Percentiles rank a stretch among this genome's conserved stretches.
Evolutionary conservation across 2,797 vertebrate genomes (phyloP).

Genomic region (Dromococcyx pavoninus): DNA sequence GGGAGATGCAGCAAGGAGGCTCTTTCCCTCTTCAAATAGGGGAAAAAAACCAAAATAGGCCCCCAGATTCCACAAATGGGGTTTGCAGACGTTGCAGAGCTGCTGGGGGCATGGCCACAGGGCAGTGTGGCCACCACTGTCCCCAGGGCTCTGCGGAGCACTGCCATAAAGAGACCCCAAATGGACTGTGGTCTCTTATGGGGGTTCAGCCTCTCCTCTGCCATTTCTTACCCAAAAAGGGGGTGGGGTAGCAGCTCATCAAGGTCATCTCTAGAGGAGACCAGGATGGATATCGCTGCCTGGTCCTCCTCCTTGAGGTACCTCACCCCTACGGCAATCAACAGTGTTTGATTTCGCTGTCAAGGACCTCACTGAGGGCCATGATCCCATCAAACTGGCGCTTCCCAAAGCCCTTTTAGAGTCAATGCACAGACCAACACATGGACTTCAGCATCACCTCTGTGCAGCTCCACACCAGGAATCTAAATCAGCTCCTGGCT

Average conservation of each 20-base stretch:
- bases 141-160: accelerated
- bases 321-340: accelerated
- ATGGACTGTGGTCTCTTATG: accelerated
- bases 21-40: background rate
- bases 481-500: slow-evolving; percentile 26
- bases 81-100: background rate
- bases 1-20: background rate
- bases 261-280: background rate
- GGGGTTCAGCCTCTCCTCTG: background rate
- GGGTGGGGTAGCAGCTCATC: background rate
- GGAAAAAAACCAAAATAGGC: background rate
- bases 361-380: background rate
- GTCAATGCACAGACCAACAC: accelerated
- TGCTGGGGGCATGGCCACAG: accelerated
- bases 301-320: background rate
- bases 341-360: accelerated
- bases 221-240: background rate
- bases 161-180: accelerated
- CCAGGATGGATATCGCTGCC: accelerated
- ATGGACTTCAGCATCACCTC: background rate
- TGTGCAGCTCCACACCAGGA: background rate
- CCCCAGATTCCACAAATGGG: background rate
- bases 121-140: background rate
- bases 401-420: background rate
- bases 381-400: accelerated